These are phyloP conservation scores for Cordilura impudica DNA, from an alignment of 2,888 invertebrate species.

Conservation along the genomic window DNA sequence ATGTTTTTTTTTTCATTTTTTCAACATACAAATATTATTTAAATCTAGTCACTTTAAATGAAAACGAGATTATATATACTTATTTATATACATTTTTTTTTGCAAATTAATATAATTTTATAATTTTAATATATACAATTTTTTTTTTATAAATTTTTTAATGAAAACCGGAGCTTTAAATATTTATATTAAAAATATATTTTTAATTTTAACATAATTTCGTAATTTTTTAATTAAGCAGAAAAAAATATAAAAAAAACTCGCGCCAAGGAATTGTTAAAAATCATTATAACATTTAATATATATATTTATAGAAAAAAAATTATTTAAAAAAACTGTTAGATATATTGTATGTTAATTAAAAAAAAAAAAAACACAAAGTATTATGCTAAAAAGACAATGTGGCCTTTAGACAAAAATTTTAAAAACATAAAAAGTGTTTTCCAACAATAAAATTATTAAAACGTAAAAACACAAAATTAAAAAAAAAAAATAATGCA, in stretches of 20 bases:
- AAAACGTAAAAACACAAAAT: not conserved
- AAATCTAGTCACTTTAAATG: slow-evolving; percentile 58
- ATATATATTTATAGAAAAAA: slow-evolving; percentile 44
- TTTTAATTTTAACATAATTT: slow-evolving; percentile 33
- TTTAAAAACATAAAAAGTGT: not conserved
- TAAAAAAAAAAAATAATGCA: not conserved
- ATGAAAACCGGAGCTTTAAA: slow-evolving; percentile 64
- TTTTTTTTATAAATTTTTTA: slow-evolving; percentile 48
- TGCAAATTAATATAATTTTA: slow-evolving; percentile 4
- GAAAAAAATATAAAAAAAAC: slow-evolving; percentile 52
- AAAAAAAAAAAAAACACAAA: slow-evolving; percentile 14
- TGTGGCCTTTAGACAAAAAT: slow-evolving; percentile 9
- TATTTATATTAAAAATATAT: slow-evolving; percentile 58
- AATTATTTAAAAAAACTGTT: slow-evolving; percentile 53
- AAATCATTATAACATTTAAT: slow-evolving; percentile 62
- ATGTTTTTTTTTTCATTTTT: not conserved
- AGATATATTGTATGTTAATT: slow-evolving; percentile 65
- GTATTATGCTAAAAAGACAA: slow-evolving; percentile 20
- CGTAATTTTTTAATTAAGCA: slow-evolving; percentile 23
- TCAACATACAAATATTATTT: slow-evolving; percentile 22
- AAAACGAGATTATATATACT: slow-evolving; percentile 43
- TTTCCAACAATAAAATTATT: not conserved
- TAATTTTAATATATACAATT: slow-evolving; percentile 4
- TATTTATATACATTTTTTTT: slow-evolving; percentile 2
- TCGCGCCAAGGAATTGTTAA: slow-evolving; percentile 76